Evolutionary conservation across 2,888 invertebrate species (phyloP), one percentile per base, ranked within the genome.

Genomic region (Lysandra coridon): DNA sequence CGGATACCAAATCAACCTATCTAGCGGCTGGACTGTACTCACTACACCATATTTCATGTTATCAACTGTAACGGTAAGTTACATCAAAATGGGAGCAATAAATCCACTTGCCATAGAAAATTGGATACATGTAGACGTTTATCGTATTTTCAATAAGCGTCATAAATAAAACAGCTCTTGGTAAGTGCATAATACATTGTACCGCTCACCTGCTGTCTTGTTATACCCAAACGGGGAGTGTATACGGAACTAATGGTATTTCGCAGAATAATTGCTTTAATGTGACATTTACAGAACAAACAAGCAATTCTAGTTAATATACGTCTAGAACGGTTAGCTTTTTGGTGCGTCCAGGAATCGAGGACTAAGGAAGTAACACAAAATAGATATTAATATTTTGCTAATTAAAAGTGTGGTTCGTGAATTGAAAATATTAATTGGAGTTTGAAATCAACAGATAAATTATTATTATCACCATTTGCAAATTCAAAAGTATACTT

Each of bases 161-260:
- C 74, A 44, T 74, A 74, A 74, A 74, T 74, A 74, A 74, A 74
- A 74, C 44, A 74, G 44, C 74, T 74, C 73, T 1, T 37, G 37
- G 33, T 73, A 44, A 74, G 74, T 74, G 74, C 74, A 44, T 73
- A 73, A 73, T 74, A 74, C 74, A 74, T 74, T 74, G 74, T 74
- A 30, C 44, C 74, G 74, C 74, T 74, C 74, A 74, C 74, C 74
- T 74, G 73, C 73, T 73, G 49, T 49, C 49, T 74, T 74, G 74
- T 74, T 74, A 74, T 74, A 44, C 44, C 74, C 40, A 74, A 74
- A 74, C 74, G 44, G 74, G 73, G 73, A 73, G 17, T 73, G n/a
- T 74, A 23, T n/a, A 23, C 40, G 40, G n/a, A 74, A 74, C 44
- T 44, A 74, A 74, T 44, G 74, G 40, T 74, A 74, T 74, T 74